Conservation (phyloP, 1,140 invertebrate genomes). For the Fopius arisanus region DNA sequence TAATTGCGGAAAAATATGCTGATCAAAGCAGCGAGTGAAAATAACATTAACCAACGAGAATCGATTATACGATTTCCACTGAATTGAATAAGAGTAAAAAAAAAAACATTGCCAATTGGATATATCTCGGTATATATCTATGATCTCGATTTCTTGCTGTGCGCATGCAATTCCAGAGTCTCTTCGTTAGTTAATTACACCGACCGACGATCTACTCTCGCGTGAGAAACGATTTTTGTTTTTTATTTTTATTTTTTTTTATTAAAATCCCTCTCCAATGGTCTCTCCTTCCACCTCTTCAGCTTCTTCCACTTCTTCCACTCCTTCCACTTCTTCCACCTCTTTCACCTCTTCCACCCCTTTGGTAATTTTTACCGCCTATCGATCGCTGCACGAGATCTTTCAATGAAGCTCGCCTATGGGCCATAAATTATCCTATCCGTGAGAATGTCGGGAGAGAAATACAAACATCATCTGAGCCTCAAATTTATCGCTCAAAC, state of each 20-base stretch:
- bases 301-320: too few relatives aligned
- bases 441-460: slow-evolving; percentile 26
- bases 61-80: background rate
- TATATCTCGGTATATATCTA: slow-evolving; percentile 16
- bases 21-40: background rate
- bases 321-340: too few relatives aligned
- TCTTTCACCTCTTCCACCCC: too few relatives aligned
- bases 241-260: background rate
- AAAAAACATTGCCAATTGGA: background rate
- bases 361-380: background rate
- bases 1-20: background rate
- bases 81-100: background rate
- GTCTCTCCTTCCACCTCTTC: too few relatives aligned
- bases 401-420: slow-evolving; percentile 26
- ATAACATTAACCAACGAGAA: background rate
- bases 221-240: slow-evolving; percentile 24
- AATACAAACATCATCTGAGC: background rate
- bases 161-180: slow-evolving; percentile 4
- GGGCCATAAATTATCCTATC: slow-evolving; percentile 25
- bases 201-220: slow-evolving; percentile 7
- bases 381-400: slow-evolving; percentile 33
- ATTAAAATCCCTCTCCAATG: background rate
- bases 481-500: too few relatives aligned
- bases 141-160: slow-evolving; percentile 13
- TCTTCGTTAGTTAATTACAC: slow-evolving; percentile 21